Conservation (phyloP, 2,797 vertebrate genomes). For the Octomys mimax region DNA sequence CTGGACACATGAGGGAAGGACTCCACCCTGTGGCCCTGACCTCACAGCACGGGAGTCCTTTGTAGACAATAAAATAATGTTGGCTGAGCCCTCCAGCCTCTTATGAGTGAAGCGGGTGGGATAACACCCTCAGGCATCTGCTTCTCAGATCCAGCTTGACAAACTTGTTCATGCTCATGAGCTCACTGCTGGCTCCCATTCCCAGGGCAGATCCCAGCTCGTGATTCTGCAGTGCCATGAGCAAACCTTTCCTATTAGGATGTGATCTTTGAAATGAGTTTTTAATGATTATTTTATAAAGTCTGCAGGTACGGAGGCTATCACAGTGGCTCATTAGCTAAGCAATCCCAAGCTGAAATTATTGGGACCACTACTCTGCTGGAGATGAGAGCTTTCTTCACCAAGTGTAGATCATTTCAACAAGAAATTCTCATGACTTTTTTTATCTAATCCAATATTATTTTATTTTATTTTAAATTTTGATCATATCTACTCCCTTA, state of each 20-base stretch:
- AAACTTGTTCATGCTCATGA: not conserved
- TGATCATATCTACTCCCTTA: not conserved
- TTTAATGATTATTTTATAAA: conserved; percentile 85
- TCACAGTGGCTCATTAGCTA: conserved; percentile 75
- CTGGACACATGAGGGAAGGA: rapidly evolving
- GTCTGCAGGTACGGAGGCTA: conserved; percentile 80
- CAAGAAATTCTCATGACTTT: not conserved
- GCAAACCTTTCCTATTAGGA: conserved; percentile 80
- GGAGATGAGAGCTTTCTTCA: conserved; percentile 47
- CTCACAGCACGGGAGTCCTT: not conserved
- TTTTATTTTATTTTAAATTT: not conserved
- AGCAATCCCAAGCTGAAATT: conserved; percentile 49
- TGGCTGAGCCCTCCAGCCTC: not conserved
- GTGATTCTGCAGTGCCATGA: conserved; percentile 51
- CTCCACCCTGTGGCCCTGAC: not conserved
- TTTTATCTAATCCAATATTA: not conserved
- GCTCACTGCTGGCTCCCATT: not conserved
- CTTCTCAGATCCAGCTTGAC: not conserved
- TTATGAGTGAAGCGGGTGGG: not conserved
- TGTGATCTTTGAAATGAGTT: conserved; percentile 84
- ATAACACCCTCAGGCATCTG: not conserved
- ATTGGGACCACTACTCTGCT: not conserved
- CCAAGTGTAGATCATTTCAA: conserved; percentile 61
- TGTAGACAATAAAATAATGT: not conserved
- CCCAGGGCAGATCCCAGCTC: conserved; percentile 80